Evolutionary conservation across 1,140 invertebrate genomes (phyloP).

Genomic region (Conus ventricosus): DNA sequence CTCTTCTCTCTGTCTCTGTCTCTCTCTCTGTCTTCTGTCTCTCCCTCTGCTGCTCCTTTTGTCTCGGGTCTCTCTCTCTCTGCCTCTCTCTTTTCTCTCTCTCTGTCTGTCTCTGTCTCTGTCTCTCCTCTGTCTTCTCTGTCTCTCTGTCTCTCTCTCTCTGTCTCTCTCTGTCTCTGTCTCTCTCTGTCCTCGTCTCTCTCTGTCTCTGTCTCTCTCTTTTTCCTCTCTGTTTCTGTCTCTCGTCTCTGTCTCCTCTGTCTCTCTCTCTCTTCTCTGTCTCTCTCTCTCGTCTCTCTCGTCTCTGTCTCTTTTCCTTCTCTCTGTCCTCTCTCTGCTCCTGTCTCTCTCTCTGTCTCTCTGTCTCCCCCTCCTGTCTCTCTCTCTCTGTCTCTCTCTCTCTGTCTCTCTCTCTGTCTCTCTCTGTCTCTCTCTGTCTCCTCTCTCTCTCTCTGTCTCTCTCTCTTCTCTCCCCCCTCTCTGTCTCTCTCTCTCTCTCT

Average conservation of each 20-base stretch:
- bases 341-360: too few relatives aligned
- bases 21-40: not conserved
- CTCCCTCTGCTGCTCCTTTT: not conserved
- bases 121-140: not conserved
- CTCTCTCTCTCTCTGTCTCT: too few relatives aligned
- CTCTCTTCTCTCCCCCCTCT: too few relatives aligned
- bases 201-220: not conserved
- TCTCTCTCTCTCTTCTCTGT: too few relatives aligned
- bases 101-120: constrained; percentile 1
- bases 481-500: too few relatives aligned
- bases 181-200: not conserved
- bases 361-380: too few relatives aligned
- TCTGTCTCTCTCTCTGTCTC: too few relatives aligned
- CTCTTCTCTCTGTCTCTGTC: not conserved
- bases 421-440: too few relatives aligned
- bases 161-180: not conserved
- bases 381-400: too few relatives aligned
- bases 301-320: not conserved
- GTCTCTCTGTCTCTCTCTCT: not conserved
- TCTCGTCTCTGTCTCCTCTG: too few relatives aligned
- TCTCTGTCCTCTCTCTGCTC: too few relatives aligned
- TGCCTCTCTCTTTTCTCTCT: not conserved
- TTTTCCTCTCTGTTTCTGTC: not conserved
- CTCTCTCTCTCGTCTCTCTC: not conserved
- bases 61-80: not conserved